Evolutionary conservation across 2,113 vertebrate species (phyloP).

Genomic region (Peromyscus maniculatus): DNA sequence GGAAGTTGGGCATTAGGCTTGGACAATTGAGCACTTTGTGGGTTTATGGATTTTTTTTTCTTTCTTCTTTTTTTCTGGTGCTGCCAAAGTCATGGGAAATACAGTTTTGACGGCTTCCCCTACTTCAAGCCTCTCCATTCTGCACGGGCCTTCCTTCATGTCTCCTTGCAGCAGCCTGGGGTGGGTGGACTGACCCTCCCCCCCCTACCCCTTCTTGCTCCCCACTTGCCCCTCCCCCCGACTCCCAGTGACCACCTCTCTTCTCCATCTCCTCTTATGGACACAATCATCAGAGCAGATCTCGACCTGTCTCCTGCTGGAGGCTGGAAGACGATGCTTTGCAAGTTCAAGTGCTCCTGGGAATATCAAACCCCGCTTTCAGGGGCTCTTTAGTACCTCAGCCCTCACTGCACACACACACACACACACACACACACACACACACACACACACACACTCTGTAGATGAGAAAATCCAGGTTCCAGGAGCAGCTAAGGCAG

Average conservation of each 20-base stretch:
- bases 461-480: background rate
- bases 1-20: background rate
- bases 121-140: background rate
- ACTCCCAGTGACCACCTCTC: background rate
- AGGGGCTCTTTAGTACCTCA: background rate
- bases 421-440: too few species aligned
- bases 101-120: background rate
- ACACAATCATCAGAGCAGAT: too few species aligned
- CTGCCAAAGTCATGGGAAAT: slow-evolving; percentile 44
- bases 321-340: background rate
- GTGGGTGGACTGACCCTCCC: fast-evolving
- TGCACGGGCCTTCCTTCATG: background rate
- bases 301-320: background rate
- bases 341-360: background rate
- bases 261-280: background rate
- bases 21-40: slow-evolving; percentile 49
- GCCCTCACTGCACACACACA: background rate
- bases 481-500: background rate
- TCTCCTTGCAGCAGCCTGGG: background rate
- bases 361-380: background rate
- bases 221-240: background rate
- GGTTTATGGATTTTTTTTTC: background rate
- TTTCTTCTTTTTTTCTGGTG: background rate
- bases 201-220: fast-evolving
- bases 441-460: background rate